Percentiles rank a stretch among this genome's conserved stretches.
Evolutionary conservation across 2,113 vertebrate genomes (phyloP).

Genomic region (Scomber scombrus): DNA sequence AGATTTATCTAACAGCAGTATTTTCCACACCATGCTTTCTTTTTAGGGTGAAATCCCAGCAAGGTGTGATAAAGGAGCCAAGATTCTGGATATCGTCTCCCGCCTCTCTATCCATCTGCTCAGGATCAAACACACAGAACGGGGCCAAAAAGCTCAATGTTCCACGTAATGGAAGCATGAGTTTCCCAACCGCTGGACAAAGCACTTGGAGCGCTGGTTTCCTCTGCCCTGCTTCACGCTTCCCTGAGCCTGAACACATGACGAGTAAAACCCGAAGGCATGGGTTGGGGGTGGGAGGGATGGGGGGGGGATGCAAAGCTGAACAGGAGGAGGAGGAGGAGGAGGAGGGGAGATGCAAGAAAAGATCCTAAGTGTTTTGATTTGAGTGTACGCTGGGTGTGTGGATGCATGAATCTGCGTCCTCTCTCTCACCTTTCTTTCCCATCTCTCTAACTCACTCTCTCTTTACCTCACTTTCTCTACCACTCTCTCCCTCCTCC

Average conservation of each 20-base stretch:
- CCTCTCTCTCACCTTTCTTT: conserved; percentile 45
- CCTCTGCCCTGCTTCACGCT: conserved; percentile 73
- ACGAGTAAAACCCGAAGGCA: conserved; percentile 72
- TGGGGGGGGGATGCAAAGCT: background rate
- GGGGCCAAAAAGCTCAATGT: conserved; percentile 55
- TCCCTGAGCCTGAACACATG: conserved; percentile 80
- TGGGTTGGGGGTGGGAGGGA: conserved; percentile 14
- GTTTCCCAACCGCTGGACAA: conserved; percentile 69
- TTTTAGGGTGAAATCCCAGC: background rate
- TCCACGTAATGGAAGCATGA: conserved; percentile 67
- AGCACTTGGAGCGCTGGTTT: conserved; percentile 66
- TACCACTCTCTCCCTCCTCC: conserved; percentile 17
- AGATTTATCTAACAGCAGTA: background rate
- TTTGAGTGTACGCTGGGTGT: conserved; percentile 62
- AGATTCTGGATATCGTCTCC: conserved; percentile 39
- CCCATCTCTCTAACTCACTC: conserved; percentile 39
- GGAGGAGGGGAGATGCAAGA: conserved; percentile 61
- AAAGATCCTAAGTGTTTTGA: conserved; percentile 74
- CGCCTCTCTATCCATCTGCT: conserved; percentile 50
- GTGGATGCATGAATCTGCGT: conserved; percentile 63
- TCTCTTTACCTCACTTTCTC: background rate
- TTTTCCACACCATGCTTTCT: conserved; percentile 4
- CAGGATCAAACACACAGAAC: conserved; percentile 29
- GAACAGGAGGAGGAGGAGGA: conserved; percentile 49
- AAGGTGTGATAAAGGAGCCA: conserved; percentile 37